Evolutionary conservation across 2,113 vertebrate genomes (phyloP).

Genomic region (Spheniscus mendiculus): DNA sequence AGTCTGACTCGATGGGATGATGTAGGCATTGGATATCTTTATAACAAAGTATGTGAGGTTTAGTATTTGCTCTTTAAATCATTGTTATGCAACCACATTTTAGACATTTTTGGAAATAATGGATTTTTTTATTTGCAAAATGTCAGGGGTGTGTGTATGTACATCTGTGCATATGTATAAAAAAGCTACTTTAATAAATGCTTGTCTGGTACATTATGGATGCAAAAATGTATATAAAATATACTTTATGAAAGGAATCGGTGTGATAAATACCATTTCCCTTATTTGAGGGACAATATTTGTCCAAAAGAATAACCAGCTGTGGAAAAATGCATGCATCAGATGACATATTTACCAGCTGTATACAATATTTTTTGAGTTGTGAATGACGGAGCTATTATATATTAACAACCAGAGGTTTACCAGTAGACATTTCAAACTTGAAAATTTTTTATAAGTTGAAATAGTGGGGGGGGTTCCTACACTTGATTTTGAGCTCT

Average conservation of each 20-base stretch:
- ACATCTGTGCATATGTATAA: not conserved
- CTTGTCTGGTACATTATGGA: not conserved
- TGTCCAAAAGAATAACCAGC: not conserved
- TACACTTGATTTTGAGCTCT: not conserved
- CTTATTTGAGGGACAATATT: not conserved
- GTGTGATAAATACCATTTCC: not conserved
- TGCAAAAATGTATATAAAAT: not conserved
- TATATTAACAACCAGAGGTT: not conserved
- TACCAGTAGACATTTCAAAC: not conserved
- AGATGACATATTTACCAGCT: not conserved
- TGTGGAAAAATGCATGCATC: not conserved
- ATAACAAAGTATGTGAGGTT: not conserved
- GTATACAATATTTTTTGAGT: not conserved
- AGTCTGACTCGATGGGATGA: not conserved
- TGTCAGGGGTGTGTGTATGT: not conserved
- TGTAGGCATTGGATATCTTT: not conserved
- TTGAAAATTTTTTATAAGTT: not conserved
- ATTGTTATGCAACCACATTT: not conserved
- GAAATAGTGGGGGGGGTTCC: not conserved
- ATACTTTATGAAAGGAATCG: not conserved
- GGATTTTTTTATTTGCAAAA: not conserved
- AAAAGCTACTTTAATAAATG: not conserved
- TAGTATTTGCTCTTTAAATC: not conserved
- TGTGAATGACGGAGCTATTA: not conserved
- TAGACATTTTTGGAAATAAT: fast-evolving